A percentile compares a stretch with the other conserved stretches of the same genome.
Conservation (phyloP, 2,113 vertebrate species). For the Cettia cetti region DNA sequence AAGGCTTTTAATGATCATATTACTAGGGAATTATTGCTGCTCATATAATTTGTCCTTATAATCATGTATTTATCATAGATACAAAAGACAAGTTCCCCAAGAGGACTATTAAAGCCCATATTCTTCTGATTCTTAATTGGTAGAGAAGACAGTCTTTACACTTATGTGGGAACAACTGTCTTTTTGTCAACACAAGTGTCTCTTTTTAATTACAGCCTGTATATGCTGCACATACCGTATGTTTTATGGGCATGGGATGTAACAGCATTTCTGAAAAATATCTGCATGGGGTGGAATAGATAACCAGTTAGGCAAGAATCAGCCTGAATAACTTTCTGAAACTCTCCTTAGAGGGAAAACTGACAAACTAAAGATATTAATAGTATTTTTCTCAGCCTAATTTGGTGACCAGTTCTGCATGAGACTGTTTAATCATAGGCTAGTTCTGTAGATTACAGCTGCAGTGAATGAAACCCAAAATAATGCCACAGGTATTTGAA, state of each 20-base stretch:
- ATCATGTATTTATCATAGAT: constrained; percentile 87
- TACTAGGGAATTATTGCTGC: constrained; percentile 85
- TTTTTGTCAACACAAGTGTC: constrained; percentile 55
- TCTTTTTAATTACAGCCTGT: constrained; percentile 51
- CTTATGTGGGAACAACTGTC: constrained; percentile 35
- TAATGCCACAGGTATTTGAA: not conserved
- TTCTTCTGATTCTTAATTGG: constrained; percentile 72
- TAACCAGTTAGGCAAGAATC: not conserved
- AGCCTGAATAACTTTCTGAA: not conserved
- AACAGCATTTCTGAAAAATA: not conserved
- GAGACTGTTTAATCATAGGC: not conserved
- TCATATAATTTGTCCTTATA: constrained; percentile 90
- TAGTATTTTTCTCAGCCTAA: not conserved
- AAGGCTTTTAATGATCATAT: constrained; percentile 85
- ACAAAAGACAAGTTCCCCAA: constrained; percentile 70
- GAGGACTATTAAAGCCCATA: constrained; percentile 73
- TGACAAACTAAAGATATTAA: not conserved
- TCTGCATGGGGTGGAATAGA: not conserved
- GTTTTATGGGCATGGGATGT: not conserved
- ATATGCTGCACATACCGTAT: not conserved
- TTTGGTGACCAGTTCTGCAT: not conserved
- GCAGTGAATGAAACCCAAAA: not conserved
- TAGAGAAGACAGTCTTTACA: constrained; percentile 53
- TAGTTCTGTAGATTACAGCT: not conserved
- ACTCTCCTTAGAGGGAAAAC: not conserved